Percentiles rank a stretch among this genome's conserved stretches.
Conservation (phyloP, 2,113 vertebrate genomes). For the Lethenteron camtschaticum region DNA sequence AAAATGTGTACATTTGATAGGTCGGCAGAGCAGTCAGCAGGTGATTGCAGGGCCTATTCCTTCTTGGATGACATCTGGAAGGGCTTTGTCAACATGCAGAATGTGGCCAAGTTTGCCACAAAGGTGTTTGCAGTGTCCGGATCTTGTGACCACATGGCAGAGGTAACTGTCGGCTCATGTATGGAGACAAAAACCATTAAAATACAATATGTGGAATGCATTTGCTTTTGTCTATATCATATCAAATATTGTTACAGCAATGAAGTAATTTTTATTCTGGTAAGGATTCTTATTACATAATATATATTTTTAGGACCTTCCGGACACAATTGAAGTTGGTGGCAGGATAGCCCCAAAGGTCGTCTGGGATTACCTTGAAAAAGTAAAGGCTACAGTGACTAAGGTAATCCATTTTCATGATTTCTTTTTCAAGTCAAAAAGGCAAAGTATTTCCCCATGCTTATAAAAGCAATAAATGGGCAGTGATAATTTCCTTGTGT, state of each 20-base stretch:
- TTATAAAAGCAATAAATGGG: too few species aligned
- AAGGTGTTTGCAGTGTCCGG: conserved; percentile 83
- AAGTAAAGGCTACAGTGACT: too few species aligned
- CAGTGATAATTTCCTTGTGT: too few species aligned
- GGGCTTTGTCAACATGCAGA: conserved; percentile 63
- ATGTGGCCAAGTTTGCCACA: conserved; percentile 84
- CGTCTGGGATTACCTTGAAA: too few species aligned
- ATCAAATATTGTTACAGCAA: background rate
- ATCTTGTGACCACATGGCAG: conserved; percentile 51
- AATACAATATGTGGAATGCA: background rate
- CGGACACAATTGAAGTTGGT: conserved; percentile 79
- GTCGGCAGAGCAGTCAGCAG: too few species aligned
- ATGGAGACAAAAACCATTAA: background rate
- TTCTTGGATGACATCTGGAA: conserved; percentile 4
- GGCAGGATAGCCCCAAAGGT: too few species aligned
- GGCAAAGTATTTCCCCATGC: too few species aligned
- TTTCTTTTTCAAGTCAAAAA: too few species aligned
- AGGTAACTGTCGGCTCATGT: conserved; percentile 25
- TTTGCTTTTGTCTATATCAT: conserved; percentile 6
- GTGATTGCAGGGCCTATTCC: background rate
- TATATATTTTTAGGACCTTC: conserved; percentile 48
- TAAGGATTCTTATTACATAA: background rate
- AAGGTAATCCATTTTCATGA: too few species aligned
- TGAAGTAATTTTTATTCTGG: background rate
- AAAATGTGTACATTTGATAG: too few species aligned